Base-by-base conservation (phyloP, 92 coral and sea anemone species). In the Siderastrea siderea region DNA sequence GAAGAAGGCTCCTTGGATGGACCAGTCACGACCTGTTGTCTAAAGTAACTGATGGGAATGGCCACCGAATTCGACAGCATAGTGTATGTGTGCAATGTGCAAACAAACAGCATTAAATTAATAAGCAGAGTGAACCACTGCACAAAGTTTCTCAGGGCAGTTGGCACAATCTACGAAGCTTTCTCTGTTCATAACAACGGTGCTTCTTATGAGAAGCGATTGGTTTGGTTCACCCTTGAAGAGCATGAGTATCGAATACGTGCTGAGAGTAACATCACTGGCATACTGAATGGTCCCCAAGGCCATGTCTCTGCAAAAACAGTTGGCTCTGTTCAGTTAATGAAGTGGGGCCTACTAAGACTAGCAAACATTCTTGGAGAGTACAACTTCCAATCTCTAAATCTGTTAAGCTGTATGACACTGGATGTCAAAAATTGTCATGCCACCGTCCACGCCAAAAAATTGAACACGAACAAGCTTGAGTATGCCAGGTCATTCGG, bases 151-250 rank as follows among this genome's bases (percentile, higher is more conserved):
- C 85, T 92, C 47, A 90, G 62, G 57, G 79, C 94, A 26, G 84
- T 94, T 74, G 91, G 94, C 52, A 14, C 78, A 47, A 79, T 94
- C 59, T 89, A 76, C 81, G 84, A 89, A 62, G 90, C 95, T 3
- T 91, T 94, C 81, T 94, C 87, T 65, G 87, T 94, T 2, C 95
- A 94, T 57, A 71, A 14, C 87, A 91, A 83, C 74, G 96, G 94
- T 7, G 67, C 74, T 75, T 19, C 59, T 10, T 88, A 89, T 84
- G 84, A 88, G 85, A 84, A 16, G 94, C 94, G 3, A 79, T 87
- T 43, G 7, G 58, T 46, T 88, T 90, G 73, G 86, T 91, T 43
- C 60, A 54, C 84, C 26, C 90, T 88, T 54, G 84, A 91, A 44
- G 74, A 81, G 86, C 92, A 81, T 70, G 90, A 84, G 19, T 44